These are phyloP conservation scores for Myopa testacea DNA, from an alignment of 2,888 invertebrate genomes.

Conservation along the genomic window DNA sequence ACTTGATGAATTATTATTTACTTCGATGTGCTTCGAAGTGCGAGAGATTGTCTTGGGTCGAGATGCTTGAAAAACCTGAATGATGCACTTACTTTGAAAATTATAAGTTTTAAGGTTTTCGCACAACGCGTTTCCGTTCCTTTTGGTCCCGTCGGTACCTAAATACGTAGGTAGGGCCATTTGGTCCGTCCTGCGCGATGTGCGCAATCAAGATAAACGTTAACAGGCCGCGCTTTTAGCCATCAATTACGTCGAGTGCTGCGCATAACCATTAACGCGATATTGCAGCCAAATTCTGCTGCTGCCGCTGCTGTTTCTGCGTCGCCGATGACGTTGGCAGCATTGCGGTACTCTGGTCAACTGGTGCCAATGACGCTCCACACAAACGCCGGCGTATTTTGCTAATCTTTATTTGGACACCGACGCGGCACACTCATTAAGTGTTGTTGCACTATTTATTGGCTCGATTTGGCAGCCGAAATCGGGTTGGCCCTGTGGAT, in stretches of 20 bases:
- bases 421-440: constrained; percentile 4
- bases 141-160: neutral
- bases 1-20: too few relatives aligned
- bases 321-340: too few relatives aligned
- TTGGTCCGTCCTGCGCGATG: neutral
- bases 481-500: neutral
- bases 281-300: constrained; percentile 38
- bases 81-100: neutral
- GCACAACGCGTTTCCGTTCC: neutral
- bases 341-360: constrained; percentile 1
- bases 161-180: too few relatives aligned
- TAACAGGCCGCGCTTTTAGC: constrained; percentile 1
- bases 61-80: too few relatives aligned
- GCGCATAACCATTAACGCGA: constrained; percentile 45
- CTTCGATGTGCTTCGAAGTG: too few relatives aligned
- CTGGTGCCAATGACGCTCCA: constrained; percentile 1
- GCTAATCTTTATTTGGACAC: constrained; percentile 43
- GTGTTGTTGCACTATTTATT: constrained; percentile 50
- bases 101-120: neutral
- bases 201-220: constrained; percentile 5
- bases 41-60: too few relatives aligned
- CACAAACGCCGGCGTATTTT: constrained; percentile 39
- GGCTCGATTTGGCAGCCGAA: constrained; percentile 52
- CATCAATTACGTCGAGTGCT: constrained; percentile 25
- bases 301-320: neutral